Evolutionary conservation across 2,113 vertebrate genomes (phyloP), one percentile per base, ranked within the genome.

Genomic region (Gallinago jamesoni): DNA sequence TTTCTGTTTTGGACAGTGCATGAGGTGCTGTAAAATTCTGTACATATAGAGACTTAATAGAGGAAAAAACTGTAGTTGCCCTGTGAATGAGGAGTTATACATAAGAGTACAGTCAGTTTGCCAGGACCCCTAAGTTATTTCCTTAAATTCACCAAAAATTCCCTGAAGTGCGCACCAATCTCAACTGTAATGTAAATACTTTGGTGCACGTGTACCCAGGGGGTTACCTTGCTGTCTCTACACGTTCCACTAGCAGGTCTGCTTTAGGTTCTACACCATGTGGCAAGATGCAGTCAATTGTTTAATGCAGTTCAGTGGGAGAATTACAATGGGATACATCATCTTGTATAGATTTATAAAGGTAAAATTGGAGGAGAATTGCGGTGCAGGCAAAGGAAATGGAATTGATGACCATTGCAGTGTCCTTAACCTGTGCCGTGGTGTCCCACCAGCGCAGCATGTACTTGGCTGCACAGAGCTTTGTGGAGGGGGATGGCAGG

Each of bases 1-100:
- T 90, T 96, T 97, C 77, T 93, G 90, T 75, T 96, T 92, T 91
- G 94, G 93, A 84, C 77, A 94, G 84, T 94, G 96, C 94, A 97
- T 95, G 90, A 95, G 53, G 89, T 91, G 87, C 91, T 96, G 92
- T 93, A 96, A 92, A 96, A 91, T 96, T 90, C 85, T 94, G 93
- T 96, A 95, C 70, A 95, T 95, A 85, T 57, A 87, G 70, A 93
- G 85, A 90, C 80, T 89, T 95, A 77, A 77, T 55, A 93, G 76
- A 91, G 83, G 77, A 93, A 96, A 96, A 93, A 57, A 33, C 47
- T 93, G 84, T 90, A 78, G 87, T 95, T 92, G 89, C 89, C 52
- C 80, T 75, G 67, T 93, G 87, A 87, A 95, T 85, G 83, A 77
- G 13, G 83, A 85, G 64, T 75, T 95, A 87, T 24, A 89, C 52